A percentile compares a stretch with the other conserved stretches of the same genome.
These are phyloP conservation scores for Poicephalus gulielmi DNA, from an alignment of 2,113 vertebrate genomes.

Conservation along the genomic window DNA sequence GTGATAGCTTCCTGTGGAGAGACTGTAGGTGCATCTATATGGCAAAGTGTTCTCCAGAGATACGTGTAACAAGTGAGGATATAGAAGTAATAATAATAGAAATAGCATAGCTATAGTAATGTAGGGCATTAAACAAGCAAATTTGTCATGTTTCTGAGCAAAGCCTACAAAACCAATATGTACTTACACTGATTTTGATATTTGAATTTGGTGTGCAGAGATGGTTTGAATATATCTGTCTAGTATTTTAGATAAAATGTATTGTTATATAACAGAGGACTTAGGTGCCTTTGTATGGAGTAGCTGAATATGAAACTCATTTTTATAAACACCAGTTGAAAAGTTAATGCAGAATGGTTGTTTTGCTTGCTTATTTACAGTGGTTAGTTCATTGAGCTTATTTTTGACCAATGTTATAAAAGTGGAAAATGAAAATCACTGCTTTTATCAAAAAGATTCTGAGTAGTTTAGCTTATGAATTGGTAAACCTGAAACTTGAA, in stretches of 20 bases:
- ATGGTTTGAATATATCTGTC: neutral
- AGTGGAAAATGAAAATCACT: neutral
- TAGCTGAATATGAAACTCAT: neutral
- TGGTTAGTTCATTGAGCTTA: neutral
- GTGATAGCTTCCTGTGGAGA: neutral
- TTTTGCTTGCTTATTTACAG: neutral
- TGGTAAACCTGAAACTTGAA: neutral
- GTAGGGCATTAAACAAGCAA: neutral
- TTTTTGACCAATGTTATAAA: neutral
- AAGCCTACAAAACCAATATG: neutral
- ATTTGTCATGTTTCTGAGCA: neutral
- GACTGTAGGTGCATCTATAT: neutral
- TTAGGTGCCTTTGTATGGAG: neutral
- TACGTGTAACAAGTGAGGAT: rapidly evolving
- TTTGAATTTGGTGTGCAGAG: neutral
- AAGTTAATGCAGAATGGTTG: neutral
- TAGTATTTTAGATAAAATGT: neutral
- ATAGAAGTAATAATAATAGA: neutral
- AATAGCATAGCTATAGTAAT: neutral
- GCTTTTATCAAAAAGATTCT: neutral
- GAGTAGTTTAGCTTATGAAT: neutral
- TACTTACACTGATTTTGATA: neutral
- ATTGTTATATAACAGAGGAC: neutral
- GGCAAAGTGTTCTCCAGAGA: neutral
- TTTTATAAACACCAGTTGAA: neutral